A percentile compares a stretch with the other conserved stretches of the same genome.
phyloP scores from a whole-genome alignment of 2,797 vertebrate species.

The Pyrocephalus nanus region DNA sequence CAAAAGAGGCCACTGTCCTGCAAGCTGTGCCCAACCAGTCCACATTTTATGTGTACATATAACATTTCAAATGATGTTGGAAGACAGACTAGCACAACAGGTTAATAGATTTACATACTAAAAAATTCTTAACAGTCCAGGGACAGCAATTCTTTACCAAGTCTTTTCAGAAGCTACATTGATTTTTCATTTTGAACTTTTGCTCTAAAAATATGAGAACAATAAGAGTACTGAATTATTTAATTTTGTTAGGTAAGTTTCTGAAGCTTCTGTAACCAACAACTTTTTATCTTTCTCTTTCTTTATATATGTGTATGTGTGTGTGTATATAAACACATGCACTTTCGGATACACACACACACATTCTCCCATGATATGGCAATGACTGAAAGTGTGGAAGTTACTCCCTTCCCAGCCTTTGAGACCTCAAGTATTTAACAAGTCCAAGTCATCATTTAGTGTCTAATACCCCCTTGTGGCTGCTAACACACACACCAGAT shows the following conservation, averaged over 20 bases:
- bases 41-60: neutral
- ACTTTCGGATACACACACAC: neutral
- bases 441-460: neutral
- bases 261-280: neutral
- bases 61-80: neutral
- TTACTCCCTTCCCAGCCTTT: neutral
- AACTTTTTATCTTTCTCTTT: neutral
- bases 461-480: neutral
- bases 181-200: neutral
- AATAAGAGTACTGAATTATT: neutral
- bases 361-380: neutral
- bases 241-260: neutral
- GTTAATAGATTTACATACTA: neutral
- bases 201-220: neutral
- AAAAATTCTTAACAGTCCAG: neutral
- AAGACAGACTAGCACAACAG: neutral
- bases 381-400: neutral
- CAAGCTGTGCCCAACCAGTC: neutral
- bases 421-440: neutral
- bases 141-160: neutral
- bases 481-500: neutral
- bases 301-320: neutral
- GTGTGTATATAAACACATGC: rapidly evolving
- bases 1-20: neutral
- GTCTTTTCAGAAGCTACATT: neutral